Conservation (phyloP, 1,140 invertebrate species). For the Brachionus asplanchnoidis region DNA sequence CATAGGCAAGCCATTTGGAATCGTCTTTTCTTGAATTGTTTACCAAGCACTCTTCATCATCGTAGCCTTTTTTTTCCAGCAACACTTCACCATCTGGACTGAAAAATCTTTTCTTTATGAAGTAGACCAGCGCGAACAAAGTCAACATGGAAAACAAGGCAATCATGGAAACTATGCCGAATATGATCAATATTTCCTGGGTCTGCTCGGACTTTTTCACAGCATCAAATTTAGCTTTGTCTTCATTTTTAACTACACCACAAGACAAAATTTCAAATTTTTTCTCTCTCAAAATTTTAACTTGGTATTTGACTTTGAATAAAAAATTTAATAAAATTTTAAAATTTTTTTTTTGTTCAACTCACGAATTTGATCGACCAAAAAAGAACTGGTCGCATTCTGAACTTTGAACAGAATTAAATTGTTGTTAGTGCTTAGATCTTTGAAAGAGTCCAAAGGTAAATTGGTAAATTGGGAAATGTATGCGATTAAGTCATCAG, state of each 20-base stretch:
- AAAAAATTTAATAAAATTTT: background rate
- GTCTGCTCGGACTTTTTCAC: background rate
- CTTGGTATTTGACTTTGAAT: background rate
- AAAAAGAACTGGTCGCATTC: background rate
- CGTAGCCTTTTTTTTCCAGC: background rate
- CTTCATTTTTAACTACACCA: background rate
- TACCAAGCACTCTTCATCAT: background rate
- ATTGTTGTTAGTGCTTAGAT: background rate
- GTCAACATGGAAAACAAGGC: background rate
- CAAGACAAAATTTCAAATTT: background rate
- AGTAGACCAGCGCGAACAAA: background rate
- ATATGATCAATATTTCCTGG: constrained; percentile 6
- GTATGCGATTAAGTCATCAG: background rate
- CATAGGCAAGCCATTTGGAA: background rate
- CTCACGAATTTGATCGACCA: background rate
- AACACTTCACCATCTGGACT: background rate
- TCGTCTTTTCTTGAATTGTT: background rate
- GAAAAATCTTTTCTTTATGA: background rate
- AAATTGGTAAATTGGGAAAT: background rate
- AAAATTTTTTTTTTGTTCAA: background rate
- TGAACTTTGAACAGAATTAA: background rate
- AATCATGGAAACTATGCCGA: background rate
- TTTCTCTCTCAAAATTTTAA: constrained; percentile 21
- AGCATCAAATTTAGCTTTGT: background rate
- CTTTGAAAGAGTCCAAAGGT: background rate